Percentiles rank a stretch among this genome's conserved stretches.
Evolutionary conservation across 1,140 invertebrate species (phyloP).

Genomic region (Ostrea edulis): DNA sequence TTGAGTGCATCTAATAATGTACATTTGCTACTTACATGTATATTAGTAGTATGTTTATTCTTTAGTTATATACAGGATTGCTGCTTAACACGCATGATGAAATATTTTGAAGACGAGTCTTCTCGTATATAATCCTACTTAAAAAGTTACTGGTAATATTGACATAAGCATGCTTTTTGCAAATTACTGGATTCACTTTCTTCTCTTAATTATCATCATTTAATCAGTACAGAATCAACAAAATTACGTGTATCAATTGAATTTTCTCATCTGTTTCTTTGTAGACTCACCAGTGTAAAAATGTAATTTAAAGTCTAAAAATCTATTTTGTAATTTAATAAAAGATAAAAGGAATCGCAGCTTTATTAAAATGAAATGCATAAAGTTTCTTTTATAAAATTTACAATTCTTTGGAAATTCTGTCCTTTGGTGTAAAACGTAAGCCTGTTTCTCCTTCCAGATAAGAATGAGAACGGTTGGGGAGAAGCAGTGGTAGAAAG

Average conservation of each 20-base stretch:
- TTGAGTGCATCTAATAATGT: too few species aligned
- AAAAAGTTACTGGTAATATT: background rate
- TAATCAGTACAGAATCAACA: background rate
- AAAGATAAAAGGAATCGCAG: too few species aligned
- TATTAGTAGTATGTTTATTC: too few species aligned
- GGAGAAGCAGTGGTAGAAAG: slow-evolving; percentile 21
- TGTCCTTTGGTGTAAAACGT: background rate
- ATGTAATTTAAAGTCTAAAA: too few species aligned
- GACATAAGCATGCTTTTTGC: slow-evolving; percentile 15
- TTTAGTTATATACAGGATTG: too few species aligned
- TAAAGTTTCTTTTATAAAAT: background rate
- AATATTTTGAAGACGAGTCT: too few species aligned
- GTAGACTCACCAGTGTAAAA: too few species aligned
- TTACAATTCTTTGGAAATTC: background rate
- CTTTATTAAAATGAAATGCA: background rate
- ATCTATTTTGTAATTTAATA: too few species aligned
- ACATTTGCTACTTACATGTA: too few species aligned
- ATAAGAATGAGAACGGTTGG: slow-evolving; percentile 24
- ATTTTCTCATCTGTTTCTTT: background rate
- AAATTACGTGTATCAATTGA: background rate
- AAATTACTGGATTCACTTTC: slow-evolving; percentile 22
- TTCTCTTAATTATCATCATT: background rate
- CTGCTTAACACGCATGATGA: too few species aligned
- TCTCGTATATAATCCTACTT: too few species aligned
- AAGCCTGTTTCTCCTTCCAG: slow-evolving; percentile 22